phyloP scores from a whole-genome alignment of 2,797 vertebrate species.

The Enteromius viviparus region DNA sequence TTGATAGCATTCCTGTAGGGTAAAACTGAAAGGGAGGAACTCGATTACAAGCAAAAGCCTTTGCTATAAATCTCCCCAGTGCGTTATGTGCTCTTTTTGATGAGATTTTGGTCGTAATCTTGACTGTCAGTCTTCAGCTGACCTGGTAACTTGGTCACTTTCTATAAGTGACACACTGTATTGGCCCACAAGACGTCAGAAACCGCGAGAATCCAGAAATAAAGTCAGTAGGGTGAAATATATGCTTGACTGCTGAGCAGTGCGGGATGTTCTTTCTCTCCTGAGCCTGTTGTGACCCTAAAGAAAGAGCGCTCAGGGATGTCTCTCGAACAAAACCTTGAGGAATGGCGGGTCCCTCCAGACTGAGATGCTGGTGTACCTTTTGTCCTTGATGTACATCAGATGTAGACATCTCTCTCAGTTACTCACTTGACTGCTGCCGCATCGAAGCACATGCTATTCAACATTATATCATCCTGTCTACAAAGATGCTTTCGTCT shows the following conservation, averaged over 20 bases:
- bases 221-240: background rate
- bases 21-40: background rate
- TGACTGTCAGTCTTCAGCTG: background rate
- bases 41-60: constrained; percentile 1
- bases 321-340: background rate
- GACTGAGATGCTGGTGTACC: background rate
- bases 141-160: background rate
- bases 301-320: background rate
- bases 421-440: background rate
- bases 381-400: constrained; percentile 17
- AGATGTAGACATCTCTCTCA: background rate
- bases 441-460: background rate
- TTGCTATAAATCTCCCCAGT: constrained; percentile 8
- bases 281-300: background rate
- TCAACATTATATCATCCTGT: background rate
- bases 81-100: background rate
- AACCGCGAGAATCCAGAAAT: constrained; percentile 1
- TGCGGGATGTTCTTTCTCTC: background rate
- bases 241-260: background rate
- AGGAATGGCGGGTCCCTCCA: constrained; percentile 6
- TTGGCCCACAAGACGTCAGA: background rate
- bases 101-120: constrained; percentile 9
- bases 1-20: background rate
- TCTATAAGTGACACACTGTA: background rate
- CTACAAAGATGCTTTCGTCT: background rate